A percentile compares a stretch with the other conserved stretches of the same genome.
These are phyloP conservation scores for Salarias fasciatus DNA, from an alignment of 2,797 vertebrate species.

Conservation along the genomic window DNA sequence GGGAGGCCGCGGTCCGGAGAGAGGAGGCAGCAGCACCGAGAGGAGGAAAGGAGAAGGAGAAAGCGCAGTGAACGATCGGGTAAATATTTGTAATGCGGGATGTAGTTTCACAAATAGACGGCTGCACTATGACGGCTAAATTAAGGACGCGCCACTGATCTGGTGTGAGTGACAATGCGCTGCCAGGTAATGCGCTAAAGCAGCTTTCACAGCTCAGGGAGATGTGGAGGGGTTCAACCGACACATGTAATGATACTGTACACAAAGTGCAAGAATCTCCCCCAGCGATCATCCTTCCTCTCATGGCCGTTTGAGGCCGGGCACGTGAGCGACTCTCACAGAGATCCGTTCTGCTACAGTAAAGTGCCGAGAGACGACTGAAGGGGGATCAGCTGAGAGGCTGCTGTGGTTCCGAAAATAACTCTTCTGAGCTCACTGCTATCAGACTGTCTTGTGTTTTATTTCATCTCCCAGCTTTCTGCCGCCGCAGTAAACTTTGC, in stretches of 20 bases:
- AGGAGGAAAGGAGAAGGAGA: not conserved
- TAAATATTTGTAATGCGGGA: not conserved
- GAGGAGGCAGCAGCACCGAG: not conserved
- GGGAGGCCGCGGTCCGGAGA: constrained; percentile 1
- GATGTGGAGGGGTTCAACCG: constrained; percentile 17
- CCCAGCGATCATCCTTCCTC: constrained; percentile 10
- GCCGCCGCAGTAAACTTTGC: constrained; percentile 34
- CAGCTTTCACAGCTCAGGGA: constrained; percentile 17
- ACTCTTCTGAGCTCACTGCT: constrained; percentile 6
- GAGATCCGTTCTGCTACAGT: constrained; percentile 10
- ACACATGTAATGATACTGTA: constrained; percentile 21
- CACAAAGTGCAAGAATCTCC: constrained; percentile 14
- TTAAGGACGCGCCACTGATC: constrained; percentile 6
- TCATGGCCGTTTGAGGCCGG: constrained; percentile 5
- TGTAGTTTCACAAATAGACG: not conserved
- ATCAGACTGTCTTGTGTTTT: not conserved
- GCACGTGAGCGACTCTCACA: constrained; percentile 23
- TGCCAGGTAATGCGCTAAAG: constrained; percentile 16
- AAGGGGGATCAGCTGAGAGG: constrained; percentile 40
- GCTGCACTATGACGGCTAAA: not conserved
- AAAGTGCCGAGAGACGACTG: not conserved
- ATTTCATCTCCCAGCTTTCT: constrained; percentile 18
- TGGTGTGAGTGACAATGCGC: constrained; percentile 1
- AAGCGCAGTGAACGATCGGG: too few species aligned
- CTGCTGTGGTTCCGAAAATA: constrained; percentile 41